phyloP scores from a whole-genome alignment of 2,113 vertebrate genomes.

The Mesembrinibis cayennensis region DNA sequence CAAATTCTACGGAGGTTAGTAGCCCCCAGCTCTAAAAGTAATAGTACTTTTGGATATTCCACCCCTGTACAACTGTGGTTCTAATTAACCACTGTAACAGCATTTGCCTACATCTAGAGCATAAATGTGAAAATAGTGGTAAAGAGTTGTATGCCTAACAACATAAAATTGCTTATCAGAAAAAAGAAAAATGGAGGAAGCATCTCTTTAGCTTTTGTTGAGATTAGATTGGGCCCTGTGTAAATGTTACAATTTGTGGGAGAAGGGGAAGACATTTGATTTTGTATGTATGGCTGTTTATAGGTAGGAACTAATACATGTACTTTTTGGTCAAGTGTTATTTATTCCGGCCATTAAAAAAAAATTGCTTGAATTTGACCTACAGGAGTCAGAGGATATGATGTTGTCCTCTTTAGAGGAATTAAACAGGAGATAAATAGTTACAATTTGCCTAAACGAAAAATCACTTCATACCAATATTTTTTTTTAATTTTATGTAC shows the following conservation, averaged over 20 bases:
- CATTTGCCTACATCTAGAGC: not conserved
- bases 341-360: not conserved
- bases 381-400: not conserved
- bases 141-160: not conserved
- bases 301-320: not conserved
- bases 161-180: not conserved
- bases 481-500: not conserved
- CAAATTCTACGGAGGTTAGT: not conserved
- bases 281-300: not conserved
- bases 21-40: not conserved
- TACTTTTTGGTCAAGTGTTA: not conserved
- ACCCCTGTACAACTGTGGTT: not conserved
- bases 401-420: not conserved
- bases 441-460: not conserved
- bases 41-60: not conserved
- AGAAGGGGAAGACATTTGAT: not conserved
- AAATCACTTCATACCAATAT: not conserved
- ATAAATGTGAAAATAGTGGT: not conserved
- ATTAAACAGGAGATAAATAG: not conserved
- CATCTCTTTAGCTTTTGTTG: not conserved
- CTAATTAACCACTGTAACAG: not conserved
- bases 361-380: not conserved
- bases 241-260: not conserved
- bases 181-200: not conserved
- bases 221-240: not conserved